These are phyloP conservation scores for Lutjanus campechanus DNA, from an alignment of 2,797 vertebrate species.

Conservation along the genomic window DNA sequence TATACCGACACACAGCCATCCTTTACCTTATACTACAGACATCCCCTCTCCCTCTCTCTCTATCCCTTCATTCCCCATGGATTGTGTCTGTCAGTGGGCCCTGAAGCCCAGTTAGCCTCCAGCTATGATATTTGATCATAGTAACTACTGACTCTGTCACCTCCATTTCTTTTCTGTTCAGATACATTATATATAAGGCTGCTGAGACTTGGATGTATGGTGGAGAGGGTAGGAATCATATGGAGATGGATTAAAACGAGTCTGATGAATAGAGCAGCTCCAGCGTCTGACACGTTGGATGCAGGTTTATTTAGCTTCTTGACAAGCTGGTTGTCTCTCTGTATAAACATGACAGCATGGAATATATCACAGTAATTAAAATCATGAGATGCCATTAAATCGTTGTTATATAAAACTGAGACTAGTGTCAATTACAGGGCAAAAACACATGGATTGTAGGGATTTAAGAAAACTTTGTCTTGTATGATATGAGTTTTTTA, in stretches of 20 bases:
- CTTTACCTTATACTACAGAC: slow-evolving; percentile 85
- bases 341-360: slow-evolving; percentile 88
- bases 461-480: slow-evolving; percentile 18
- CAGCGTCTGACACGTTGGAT: slow-evolving; percentile 78
- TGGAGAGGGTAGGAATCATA: slow-evolving; percentile 87
- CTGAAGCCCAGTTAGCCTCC: slow-evolving; percentile 93
- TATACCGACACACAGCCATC: slow-evolving; percentile 91
- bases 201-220: slow-evolving; percentile 93
- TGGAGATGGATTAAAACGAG: slow-evolving; percentile 95
- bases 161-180: slow-evolving; percentile 91
- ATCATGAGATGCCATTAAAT: slow-evolving; percentile 54
- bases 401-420: slow-evolving; percentile 41
- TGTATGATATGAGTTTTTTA: not conserved
- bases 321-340: slow-evolving; percentile 92
- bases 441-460: not conserved
- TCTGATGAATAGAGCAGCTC: slow-evolving; percentile 90
- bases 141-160: slow-evolving; percentile 96
- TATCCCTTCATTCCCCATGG: slow-evolving; percentile 81
- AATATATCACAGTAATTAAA: slow-evolving; percentile 64
- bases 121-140: slow-evolving; percentile 98
- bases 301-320: slow-evolving; percentile 92
- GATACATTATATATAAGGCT: slow-evolving; percentile 94
- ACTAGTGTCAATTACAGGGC: slow-evolving; percentile 33
- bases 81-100: slow-evolving; percentile 91
- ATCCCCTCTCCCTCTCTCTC: slow-evolving; percentile 50